Evolutionary conservation across 1,140 invertebrate genomes (phyloP), one percentile per base, ranked within the genome.

Genomic region (Choristoneura fumiferana): DNA sequence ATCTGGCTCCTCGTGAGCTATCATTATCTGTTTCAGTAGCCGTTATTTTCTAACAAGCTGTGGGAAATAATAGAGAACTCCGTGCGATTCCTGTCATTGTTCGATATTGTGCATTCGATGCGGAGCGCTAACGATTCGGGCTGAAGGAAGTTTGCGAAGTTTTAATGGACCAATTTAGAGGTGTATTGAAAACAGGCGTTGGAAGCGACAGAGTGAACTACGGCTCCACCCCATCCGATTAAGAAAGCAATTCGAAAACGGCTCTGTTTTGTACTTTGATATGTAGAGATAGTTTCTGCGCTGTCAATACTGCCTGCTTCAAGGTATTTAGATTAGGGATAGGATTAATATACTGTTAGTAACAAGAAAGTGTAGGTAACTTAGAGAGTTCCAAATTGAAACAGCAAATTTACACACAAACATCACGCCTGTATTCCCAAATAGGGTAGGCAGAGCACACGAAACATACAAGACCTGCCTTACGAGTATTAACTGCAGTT

Each of bases 121-220:
- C 38, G 15, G n/a, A 68, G 57, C 65, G 66, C 78, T 82, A 76
- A 73, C 69, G 75, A 74, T 75, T 72, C 63, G 62, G 68, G 62
- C 65, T 66, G 65, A 73, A 68, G 63, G 69, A 65, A 76, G 76
- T 78, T 74, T 49, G 40, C 54, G 64, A 80, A 83, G 69, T 80
- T 82, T 80, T 83, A 83, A 83, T 83, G 66, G 80, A 78, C 66
- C 80, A 80, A 78, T 83, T 83, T 76, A 70, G 65, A 72, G 69
- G 69, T 80, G 65, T 82, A 82, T 82, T 82, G 76, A 78, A 73
- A 78, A 78, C 66, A 74, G 63, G 56, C 69, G 62, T 12, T 15
- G 65, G 62, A 72, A 70, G 62, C 65, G 63, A 67, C 62, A 64
- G 61, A 67, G 62, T 71, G 63, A 65, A 65, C 38, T 54, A 34